Evolutionary conservation across 1,140 invertebrate species (phyloP).

Genomic region (Drosophila kanapiae): DNA sequence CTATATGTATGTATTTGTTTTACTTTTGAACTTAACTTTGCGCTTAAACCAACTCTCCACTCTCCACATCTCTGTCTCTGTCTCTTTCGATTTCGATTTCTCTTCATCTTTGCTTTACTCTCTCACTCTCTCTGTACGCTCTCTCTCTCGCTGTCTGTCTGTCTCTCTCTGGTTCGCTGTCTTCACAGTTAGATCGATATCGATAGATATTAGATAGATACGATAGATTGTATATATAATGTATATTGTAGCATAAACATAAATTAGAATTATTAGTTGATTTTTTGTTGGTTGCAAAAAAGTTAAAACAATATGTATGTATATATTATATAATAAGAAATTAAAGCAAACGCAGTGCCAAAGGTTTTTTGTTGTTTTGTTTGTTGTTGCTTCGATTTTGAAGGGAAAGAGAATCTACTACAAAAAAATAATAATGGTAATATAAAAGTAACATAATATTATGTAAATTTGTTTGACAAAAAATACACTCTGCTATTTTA

Average conservation of each 20-base stretch:
- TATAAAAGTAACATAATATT: slow-evolving; percentile 58
- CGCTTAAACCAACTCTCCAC: slow-evolving; percentile 59
- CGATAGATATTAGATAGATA: slow-evolving; percentile 51
- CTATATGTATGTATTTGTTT: slow-evolving; percentile 47
- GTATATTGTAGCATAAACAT: slow-evolving; percentile 71
- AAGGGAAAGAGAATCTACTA: slow-evolving; percentile 48
- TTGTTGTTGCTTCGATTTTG: slow-evolving; percentile 13
- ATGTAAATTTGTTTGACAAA: slow-evolving; percentile 83
- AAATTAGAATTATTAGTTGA: slow-evolving; percentile 72
- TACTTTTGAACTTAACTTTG: slow-evolving; percentile 65
- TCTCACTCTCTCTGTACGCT: slow-evolving; percentile 3
- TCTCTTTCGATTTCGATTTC: slow-evolving; percentile 9
- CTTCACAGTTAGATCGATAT: slow-evolving; percentile 42
- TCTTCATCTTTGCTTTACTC: background rate
- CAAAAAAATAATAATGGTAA: slow-evolving; percentile 49
- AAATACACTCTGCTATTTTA: slow-evolving; percentile 77
- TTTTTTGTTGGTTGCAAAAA: slow-evolving; percentile 51
- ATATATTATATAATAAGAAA: slow-evolving; percentile 39
- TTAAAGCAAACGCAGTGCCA: slow-evolving; percentile 55
- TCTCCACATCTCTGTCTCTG: slow-evolving; percentile 7
- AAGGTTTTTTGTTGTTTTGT: slow-evolving; percentile 24
- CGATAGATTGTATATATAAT: slow-evolving; percentile 55
- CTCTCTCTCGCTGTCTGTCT: slow-evolving; percentile 17
- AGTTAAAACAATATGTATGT: slow-evolving; percentile 51
- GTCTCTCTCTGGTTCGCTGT: slow-evolving; percentile 32